These are phyloP conservation scores for Neosilurus mollespiculum DNA, from an alignment of 2,797 vertebrate genomes.

Conservation along the genomic window DNA sequence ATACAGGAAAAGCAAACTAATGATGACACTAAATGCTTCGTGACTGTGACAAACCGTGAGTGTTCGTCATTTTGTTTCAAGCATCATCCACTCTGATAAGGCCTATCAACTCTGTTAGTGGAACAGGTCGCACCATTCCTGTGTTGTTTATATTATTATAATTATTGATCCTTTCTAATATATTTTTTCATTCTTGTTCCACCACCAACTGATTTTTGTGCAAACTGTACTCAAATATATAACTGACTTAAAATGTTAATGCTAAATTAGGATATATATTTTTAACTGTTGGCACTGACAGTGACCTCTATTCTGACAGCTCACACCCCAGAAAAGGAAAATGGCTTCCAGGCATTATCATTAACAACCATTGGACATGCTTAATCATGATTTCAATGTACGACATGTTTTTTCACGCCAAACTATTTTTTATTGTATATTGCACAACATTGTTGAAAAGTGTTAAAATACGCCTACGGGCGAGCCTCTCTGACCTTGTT, in stretches of 20 bases:
- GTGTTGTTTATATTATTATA: too few relatives aligned
- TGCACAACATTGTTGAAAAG: constrained; percentile 20
- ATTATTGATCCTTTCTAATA: too few relatives aligned
- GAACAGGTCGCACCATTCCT: too few relatives aligned
- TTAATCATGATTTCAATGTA: constrained; percentile 40
- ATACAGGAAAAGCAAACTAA: too few relatives aligned
- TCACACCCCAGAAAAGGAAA: constrained; percentile 12
- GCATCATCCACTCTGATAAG: too few relatives aligned
- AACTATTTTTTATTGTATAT: background rate
- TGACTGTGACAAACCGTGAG: too few relatives aligned
- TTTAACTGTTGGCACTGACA: background rate
- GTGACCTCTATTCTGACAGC: background rate
- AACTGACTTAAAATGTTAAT: background rate
- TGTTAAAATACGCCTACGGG: background rate
- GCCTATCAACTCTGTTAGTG: too few relatives aligned
- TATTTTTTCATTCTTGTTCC: background rate
- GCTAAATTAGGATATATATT: background rate
- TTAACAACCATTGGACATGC: constrained; percentile 36
- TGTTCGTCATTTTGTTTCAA: too few relatives aligned
- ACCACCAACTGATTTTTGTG: background rate
- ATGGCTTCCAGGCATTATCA: constrained; percentile 24
- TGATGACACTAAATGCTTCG: too few relatives aligned
- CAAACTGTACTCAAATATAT: background rate
- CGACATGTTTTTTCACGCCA: constrained; percentile 33
- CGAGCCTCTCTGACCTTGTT: background rate